A percentile compares a stretch with the other conserved stretches of the same genome.
These are phyloP conservation scores for Andrena minutula DNA, from an alignment of 2,888 invertebrate genomes.

Conservation along the genomic window DNA sequence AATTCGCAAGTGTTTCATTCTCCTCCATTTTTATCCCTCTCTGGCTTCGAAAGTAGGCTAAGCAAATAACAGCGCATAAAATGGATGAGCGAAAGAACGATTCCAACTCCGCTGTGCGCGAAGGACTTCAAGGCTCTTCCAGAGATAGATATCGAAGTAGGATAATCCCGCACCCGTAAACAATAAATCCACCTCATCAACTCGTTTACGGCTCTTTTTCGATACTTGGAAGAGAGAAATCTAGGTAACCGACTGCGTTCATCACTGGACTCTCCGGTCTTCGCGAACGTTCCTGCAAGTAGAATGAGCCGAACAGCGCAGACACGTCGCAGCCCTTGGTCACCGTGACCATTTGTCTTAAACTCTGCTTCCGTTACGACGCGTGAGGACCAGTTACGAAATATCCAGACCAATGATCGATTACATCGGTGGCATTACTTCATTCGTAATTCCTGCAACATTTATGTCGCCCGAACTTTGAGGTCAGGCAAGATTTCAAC, in stretches of 20 bases:
- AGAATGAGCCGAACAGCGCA: neutral
- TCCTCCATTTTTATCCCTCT: neutral
- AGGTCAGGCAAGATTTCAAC: slow-evolving; percentile 42
- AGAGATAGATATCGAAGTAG: neutral
- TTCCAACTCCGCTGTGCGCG: slow-evolving; percentile 1
- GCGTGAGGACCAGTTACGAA: slow-evolving; percentile 28
- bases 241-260: neutral
- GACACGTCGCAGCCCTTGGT: slow-evolving; percentile 7
- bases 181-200: neutral
- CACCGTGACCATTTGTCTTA: slow-evolving; percentile 12
- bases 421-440: slow-evolving; percentile 18
- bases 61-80: slow-evolving; percentile 43
- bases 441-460: slow-evolving; percentile 27
- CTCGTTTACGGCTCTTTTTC: neutral
- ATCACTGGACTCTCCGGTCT: neutral
- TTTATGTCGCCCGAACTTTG: slow-evolving; percentile 21
- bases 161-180: neutral
- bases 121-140: slow-evolving; percentile 13
- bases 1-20: slow-evolving; percentile 1
- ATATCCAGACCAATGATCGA: slow-evolving; percentile 37
- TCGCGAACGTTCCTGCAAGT: neutral
- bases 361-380: slow-evolving; percentile 16
- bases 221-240: neutral
- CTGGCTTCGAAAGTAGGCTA: slow-evolving; percentile 40
- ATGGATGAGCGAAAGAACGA: slow-evolving; percentile 35